Evolutionary conservation across 2,888 invertebrate genomes (phyloP).

Genomic region (Cenopis cana): DNA sequence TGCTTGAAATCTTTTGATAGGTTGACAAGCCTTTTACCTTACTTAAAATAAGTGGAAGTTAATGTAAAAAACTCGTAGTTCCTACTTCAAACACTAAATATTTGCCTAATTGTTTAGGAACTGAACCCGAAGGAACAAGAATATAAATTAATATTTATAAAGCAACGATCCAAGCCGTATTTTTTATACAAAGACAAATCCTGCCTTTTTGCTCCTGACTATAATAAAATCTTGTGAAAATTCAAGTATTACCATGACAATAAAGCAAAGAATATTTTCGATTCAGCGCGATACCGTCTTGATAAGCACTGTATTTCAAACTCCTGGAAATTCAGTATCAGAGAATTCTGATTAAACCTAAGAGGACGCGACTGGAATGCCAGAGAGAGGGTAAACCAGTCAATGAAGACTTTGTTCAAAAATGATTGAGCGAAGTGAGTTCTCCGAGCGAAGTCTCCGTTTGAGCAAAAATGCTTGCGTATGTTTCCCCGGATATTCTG

Average conservation of each 20-base stretch:
- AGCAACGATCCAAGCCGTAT: too few species aligned
- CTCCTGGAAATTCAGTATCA: constrained; percentile 12
- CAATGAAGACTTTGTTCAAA: not conserved
- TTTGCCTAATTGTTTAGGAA: too few species aligned
- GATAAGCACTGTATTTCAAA: constrained; percentile 1
- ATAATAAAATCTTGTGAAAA: not conserved
- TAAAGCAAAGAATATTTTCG: not conserved
- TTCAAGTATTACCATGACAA: not conserved
- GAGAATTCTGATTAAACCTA: not conserved
- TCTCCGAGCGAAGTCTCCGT: too few species aligned
- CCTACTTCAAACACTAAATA: too few species aligned
- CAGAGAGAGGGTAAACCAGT: not conserved
- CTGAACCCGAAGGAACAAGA: too few species aligned
- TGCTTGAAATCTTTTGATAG: not conserved
- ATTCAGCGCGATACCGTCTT: not conserved
- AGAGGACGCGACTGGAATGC: constrained; percentile 8
- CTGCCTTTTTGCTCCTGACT: not conserved
- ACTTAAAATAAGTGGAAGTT: too few species aligned
- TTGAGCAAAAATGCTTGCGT: too few species aligned
- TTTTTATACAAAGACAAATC: too few species aligned
- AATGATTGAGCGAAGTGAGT: too few species aligned
- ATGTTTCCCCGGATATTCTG: too few species aligned
- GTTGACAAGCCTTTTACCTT: not conserved
- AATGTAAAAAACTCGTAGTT: too few species aligned
- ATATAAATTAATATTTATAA: too few species aligned